Evolutionary conservation across 1,140 invertebrate species (phyloP), one percentile per base, ranked within the genome.

Genomic region (Steinernema feltiae): DNA sequence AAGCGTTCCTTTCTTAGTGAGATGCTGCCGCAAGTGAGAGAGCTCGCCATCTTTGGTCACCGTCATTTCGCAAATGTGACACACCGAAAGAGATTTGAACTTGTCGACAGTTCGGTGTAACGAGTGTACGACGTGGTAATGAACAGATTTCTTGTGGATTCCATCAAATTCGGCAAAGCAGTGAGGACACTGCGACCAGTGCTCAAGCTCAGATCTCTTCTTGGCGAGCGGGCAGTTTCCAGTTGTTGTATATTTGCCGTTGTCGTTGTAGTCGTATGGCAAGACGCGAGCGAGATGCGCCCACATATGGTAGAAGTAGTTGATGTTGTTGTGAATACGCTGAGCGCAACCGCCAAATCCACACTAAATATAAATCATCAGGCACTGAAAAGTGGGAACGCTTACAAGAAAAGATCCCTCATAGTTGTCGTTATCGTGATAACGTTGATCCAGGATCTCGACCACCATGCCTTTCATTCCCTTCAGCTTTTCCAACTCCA

Each of bases 231-330:
- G 3, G 24, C 53, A 3, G 53, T 27, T 63, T 27, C 53, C 53
- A 27, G 53, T 63, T 3, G 53, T 63, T 12, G 53, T 15, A 21
- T 63, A 63, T 3, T 63, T 63, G 24, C 53, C 53, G 53, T 27
- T 63, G 2, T 63, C 53, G 53, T 63, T 63, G 53, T 63, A 63
- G 53, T 63, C 53, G 24, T 17, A 63, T 3, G 53, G 53, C 12
- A 63, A 27, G 3, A 63, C 53, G 12, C 53, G 53, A 15, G 53
- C 53, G 15, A 63, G 53, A 63, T 63, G 53, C 2, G 53, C 53
- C 53, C 53, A 63, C 53, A 63, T 63, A 21, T 63, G 53, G 53
- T 63, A 27, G 24, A 63, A 63, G 53, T 63, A 63, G 53, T 63
- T 63, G 53, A 63, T 63, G 53, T 63, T 63, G 53, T 63, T 63